Conservation (phyloP, 2,797 vertebrate species). For the Pseudopleuronectes americanus region DNA sequence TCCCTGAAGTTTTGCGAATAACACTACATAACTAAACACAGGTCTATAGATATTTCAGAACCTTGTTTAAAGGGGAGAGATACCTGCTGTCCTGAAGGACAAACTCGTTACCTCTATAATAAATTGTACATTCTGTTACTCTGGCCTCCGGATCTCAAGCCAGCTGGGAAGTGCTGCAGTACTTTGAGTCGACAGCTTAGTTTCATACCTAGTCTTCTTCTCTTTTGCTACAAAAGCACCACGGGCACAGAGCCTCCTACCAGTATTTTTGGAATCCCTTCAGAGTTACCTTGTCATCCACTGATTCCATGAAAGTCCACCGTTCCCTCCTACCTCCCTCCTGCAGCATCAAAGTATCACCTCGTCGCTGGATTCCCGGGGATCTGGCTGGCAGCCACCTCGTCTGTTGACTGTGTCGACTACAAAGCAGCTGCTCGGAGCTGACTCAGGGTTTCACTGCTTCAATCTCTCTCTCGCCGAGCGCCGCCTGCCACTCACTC, state of each 20-base stretch:
- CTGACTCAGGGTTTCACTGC: constrained; percentile 74
- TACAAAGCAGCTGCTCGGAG: constrained; percentile 72
- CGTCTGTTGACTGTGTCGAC: constrained; percentile 59
- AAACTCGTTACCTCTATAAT: background rate
- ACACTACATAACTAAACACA: background rate
- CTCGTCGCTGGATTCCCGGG: constrained; percentile 45
- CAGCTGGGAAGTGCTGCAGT: background rate
- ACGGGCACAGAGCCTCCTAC: constrained; percentile 4
- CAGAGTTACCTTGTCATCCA: constrained; percentile 27
- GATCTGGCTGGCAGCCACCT: constrained; percentile 52
- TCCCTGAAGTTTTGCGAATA: no score
- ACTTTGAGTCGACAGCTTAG: background rate
- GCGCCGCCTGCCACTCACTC: constrained; percentile 49
- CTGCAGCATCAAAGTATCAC: constrained; percentile 50
- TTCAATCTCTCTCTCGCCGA: constrained; percentile 54
- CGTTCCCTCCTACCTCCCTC: constrained; percentile 22
- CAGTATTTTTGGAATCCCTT: constrained; percentile 43
- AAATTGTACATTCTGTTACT: background rate
- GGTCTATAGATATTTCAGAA: background rate
- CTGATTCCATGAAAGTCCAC: constrained; percentile 27
- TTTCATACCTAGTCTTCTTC: constrained; percentile 4
- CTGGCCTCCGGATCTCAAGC: background rate
- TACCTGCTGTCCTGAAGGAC: no score
- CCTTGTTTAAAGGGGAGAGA: background rate
- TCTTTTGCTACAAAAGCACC: constrained; percentile 9